Conservation (phyloP, 64 coral and sea anemone genomes). For the Stichodactyla helianthus region DNA sequence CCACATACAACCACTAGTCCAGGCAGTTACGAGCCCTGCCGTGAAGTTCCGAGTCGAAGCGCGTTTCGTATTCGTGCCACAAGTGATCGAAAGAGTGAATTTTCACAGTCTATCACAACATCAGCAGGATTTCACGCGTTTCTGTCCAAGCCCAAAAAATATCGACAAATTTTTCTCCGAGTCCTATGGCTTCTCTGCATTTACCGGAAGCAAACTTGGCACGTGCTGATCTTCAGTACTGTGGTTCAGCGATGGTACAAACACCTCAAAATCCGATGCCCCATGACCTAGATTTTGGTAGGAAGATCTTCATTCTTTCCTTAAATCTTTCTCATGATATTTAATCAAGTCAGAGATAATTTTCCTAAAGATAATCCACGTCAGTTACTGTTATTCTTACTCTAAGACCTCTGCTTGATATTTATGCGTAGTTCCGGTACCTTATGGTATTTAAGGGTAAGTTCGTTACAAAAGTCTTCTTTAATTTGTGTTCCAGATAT, state of each 20-base stretch:
- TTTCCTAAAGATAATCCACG: neutral
- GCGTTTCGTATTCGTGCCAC: neutral
- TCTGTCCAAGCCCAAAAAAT: neutral
- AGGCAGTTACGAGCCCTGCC: neutral
- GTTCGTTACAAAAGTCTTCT: neutral
- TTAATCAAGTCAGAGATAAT: neutral
- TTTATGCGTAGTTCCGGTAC: neutral
- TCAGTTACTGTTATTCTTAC: neutral
- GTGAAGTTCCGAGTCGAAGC: neutral
- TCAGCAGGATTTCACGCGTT: conserved; percentile 17
- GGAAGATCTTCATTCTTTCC: neutral
- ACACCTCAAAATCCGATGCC: neutral
- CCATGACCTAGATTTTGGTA: conserved; percentile 65
- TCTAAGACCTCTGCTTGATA: neutral
- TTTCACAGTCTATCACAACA: conserved; percentile 36
- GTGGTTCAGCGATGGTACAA: conserved; percentile 41
- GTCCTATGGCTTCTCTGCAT: conserved; percentile 6
- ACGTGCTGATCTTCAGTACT: conserved; percentile 47
- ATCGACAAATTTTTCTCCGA: neutral
- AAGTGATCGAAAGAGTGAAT: conserved; percentile 1
- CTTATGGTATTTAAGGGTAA: neutral
- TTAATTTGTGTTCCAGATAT: neutral
- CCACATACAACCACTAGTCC: neutral
- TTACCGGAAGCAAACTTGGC: conserved; percentile 43
- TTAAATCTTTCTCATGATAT: neutral